Evolutionary conservation across 2,113 vertebrate species (phyloP).

Genomic region (Micronycteris hirsuta): DNA sequence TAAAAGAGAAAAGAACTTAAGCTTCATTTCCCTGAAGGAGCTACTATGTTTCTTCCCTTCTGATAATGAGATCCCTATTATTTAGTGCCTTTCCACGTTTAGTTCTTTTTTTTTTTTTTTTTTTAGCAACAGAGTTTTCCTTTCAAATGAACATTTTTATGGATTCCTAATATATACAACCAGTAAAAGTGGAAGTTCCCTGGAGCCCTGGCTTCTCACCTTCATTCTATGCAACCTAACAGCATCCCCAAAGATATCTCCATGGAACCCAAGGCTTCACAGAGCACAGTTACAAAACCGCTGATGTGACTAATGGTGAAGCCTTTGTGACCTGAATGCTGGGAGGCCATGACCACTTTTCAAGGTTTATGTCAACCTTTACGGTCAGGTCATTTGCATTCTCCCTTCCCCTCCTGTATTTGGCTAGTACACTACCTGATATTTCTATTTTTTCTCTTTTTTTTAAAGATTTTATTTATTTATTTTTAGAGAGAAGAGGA

Average conservation of each 20-base stretch:
- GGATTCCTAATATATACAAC: not conserved
- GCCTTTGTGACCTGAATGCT: not conserved
- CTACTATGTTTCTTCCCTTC: not conserved
- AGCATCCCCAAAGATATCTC: not conserved
- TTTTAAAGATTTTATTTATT: too few relatives aligned
- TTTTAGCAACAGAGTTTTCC: not conserved
- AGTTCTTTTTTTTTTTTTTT: not conserved
- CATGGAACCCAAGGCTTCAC: not conserved
- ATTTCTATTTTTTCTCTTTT: not conserved
- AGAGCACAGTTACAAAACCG: not conserved
- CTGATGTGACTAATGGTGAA: not conserved
- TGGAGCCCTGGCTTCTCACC: not conserved
- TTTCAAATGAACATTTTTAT: constrained; percentile 36
- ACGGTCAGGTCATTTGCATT: not conserved
- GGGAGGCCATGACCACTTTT: not conserved
- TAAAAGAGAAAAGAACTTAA: constrained; percentile 13
- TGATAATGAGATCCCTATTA: constrained; percentile 48
- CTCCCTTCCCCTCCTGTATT: not conserved
- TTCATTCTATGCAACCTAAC: not conserved
- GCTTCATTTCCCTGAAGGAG: constrained; percentile 25
- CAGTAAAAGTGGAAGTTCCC: not conserved
- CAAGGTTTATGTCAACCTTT: not conserved
- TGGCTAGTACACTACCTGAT: not conserved
- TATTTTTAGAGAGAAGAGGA: too few relatives aligned
- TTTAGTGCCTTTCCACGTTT: not conserved